Evolutionary conservation across 2,888 invertebrate species (phyloP), one percentile per base, ranked within the genome.

Genomic region (Bhutanitis thaidina): DNA sequence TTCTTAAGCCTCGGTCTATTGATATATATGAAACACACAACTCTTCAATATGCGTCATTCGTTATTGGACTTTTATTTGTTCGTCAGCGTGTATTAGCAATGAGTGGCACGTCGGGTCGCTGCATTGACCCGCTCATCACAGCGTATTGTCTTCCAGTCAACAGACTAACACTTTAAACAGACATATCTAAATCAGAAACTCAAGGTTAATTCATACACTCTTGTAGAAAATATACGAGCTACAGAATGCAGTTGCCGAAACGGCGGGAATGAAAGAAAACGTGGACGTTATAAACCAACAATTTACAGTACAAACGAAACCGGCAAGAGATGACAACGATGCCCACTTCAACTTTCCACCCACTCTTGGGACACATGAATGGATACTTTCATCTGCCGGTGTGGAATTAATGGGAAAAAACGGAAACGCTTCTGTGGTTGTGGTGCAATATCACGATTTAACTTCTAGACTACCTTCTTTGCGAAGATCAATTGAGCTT

Each of bases 391-490:
- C 74, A 0, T 87, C 87, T 3, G 78, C 71, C 14, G 82, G 80
- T 0, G 80, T 86, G 7, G 87, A 89, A 46, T 57, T 88, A n/a
- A 53, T 69, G 1, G 72, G 71, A 0, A 69, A 71, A 35, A 69
- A 62, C n/a, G 75, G 72, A 1, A 84, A 83, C 30, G 73, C 74
- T 3, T 74, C 85, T 0, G 74, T 87, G 0, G 87, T 91, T 8
- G 90, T 91, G 14, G 88, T 93, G 7, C 86, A 92, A 57, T 94
- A 93, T 69, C 91, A 91, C 61, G 92, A 93, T 62, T 74, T 94
- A 51, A 91, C 92, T 7, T 80, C 90, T 3, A 92, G 92, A 61
- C 77, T 94, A 54, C 93, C 94, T 0, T 90, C 90, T 0, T 76
- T 93, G 49, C 91, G 92, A 44, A 88, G 91, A 56, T 82, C 82